Evolutionary conservation across 35 echinoderm and acorn worm genomes (phyloP).

Genomic region (Apostichopus parvimensis): DNA sequence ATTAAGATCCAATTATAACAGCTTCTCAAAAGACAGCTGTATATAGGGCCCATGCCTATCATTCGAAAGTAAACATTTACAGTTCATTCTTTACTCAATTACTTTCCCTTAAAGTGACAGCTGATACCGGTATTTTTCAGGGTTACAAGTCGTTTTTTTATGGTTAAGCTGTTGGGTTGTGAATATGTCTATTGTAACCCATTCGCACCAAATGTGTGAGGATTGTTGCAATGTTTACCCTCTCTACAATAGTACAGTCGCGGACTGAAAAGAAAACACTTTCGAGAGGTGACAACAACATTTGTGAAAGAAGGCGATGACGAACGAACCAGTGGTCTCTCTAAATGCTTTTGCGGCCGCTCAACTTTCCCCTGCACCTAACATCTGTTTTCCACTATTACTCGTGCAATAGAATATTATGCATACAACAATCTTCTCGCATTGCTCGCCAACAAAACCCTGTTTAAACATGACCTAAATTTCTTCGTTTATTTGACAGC

Average conservation of each 20-base stretch:
- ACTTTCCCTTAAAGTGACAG: slow-evolving; percentile 23
- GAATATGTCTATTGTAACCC: not conserved
- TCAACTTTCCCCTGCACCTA: not conserved
- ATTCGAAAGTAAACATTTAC: slow-evolving; percentile 13
- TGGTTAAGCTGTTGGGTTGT: not conserved
- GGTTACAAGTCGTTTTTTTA: not conserved
- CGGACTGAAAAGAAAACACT: not conserved
- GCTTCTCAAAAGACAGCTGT: no score
- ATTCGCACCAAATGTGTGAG: not conserved
- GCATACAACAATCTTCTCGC: slow-evolving; percentile 21
- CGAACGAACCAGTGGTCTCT: not conserved
- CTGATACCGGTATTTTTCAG: not conserved
- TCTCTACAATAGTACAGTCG: not conserved
- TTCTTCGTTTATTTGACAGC: slow-evolving; percentile 35
- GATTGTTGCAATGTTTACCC: slow-evolving; percentile 28
- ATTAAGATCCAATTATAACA: no score
- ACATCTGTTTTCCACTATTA: slow-evolving; percentile 24
- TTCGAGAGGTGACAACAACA: not conserved
- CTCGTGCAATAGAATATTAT: slow-evolving; percentile 39
- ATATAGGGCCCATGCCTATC: not conserved
- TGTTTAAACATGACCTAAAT: slow-evolving; percentile 53
- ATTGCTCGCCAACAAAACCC: slow-evolving; percentile 1
- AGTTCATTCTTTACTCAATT: not conserved
- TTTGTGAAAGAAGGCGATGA: no score
- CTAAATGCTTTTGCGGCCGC: not conserved